Conservation (phyloP, 2,113 vertebrate species). For the Callipepla squamata region DNA sequence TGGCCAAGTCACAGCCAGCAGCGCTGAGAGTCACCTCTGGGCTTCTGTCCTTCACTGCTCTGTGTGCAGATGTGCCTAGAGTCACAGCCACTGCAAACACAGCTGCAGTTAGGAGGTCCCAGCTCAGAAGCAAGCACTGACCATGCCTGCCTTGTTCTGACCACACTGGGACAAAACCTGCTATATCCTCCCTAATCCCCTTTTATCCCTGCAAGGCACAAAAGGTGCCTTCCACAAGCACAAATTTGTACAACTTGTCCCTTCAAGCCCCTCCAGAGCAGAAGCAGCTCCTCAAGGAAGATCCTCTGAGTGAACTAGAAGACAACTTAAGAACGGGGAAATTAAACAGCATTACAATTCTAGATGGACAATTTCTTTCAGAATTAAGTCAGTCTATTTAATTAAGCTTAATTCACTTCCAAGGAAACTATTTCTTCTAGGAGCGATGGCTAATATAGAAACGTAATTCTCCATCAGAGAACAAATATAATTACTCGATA, state of each 20-base stretch:
- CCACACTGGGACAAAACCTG: rapidly evolving
- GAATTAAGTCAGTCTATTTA: not conserved
- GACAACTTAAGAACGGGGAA: not conserved
- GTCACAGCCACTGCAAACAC: not conserved
- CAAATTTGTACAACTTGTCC: not conserved
- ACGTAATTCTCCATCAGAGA: not conserved
- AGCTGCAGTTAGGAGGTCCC: not conserved
- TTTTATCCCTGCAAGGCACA: not conserved
- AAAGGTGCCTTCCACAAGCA: not conserved
- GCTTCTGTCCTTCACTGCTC: not conserved
- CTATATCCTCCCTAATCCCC: not conserved
- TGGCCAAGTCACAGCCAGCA: not conserved
- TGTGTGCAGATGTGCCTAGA: not conserved
- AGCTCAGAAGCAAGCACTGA: not conserved
- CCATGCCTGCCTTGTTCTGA: not conserved
- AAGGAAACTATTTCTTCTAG: not conserved
- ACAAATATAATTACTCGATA: not conserved
- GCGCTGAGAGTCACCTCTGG: not conserved
- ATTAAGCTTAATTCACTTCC: not conserved
- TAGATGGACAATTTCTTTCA: not conserved
- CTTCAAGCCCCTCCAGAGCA: not conserved
- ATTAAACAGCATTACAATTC: not conserved
- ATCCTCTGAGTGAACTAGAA: not conserved
- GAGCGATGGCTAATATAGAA: not conserved
- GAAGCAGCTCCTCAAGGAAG: not conserved